A percentile compares a stretch with the other conserved stretches of the same genome.
These are phyloP conservation scores for Sarcoramphus papa DNA, from an alignment of 2,797 vertebrate genomes.

Conservation along the genomic window DNA sequence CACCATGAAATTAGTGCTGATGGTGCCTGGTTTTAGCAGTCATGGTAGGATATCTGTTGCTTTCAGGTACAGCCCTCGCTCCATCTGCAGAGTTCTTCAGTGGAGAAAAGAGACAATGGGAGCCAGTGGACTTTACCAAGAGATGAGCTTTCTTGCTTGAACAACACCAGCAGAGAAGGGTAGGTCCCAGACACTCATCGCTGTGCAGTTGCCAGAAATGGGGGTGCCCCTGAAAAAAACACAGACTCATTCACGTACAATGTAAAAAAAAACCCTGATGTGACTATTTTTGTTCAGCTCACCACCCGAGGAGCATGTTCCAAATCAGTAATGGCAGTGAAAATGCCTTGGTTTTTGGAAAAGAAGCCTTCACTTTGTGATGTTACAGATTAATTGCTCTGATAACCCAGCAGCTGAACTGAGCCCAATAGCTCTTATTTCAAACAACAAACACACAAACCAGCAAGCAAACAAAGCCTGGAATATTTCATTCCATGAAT, in stretches of 20 bases:
- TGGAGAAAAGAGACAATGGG: background rate
- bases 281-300: background rate
- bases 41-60: background rate
- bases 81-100: background rate
- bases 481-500: background rate
- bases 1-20: background rate
- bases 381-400: background rate
- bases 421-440: background rate
- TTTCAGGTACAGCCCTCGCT: background rate
- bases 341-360: background rate
- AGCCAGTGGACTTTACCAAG: background rate
- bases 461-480: constrained; percentile 1
- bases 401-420: background rate
- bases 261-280: background rate
- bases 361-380: background rate
- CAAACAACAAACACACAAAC: constrained; percentile 1
- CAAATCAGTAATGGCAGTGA: background rate
- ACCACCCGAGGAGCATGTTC: background rate
- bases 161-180: background rate
- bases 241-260: background rate
- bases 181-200: background rate
- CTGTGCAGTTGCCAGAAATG: background rate
- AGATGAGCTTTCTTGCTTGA: background rate
- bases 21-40: background rate
- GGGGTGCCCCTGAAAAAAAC: background rate